Base-by-base conservation (phyloP, 1,140 invertebrate species). In the Drosophila bifasciata region DNA sequence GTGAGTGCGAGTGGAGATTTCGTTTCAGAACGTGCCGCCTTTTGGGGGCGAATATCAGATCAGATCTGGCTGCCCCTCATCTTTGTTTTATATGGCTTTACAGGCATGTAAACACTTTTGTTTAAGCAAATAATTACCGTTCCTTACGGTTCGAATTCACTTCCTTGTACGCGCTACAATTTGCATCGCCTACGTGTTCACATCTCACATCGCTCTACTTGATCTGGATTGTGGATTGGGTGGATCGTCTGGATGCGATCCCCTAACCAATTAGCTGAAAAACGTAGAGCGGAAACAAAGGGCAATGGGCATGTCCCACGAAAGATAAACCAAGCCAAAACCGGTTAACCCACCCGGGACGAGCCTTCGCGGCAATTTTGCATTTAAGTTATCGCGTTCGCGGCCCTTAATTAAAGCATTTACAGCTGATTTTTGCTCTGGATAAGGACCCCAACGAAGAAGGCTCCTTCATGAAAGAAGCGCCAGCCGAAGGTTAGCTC, bases 331-430 rank as follows among this genome's bases (percentile, higher is more conserved):
- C 13, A 15, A 28, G 32, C 32, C 32, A 25, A 36, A 84, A 86
- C 81, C 77, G 32, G 81, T 86, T n/a, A 48, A 41, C 15, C 28
- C 40, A 36, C 32, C 8, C 56, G 45, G 46, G 72, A 86, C 80
- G 81, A 80, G 81, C 77, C 81, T 74, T 84, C 81, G 61, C 57
- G 45, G 68, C 69, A 55, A 53, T 86, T 85, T 76, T 49, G 63
- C 28, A 60, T 63, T 80, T 61, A 81, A 86, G 68, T 86, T 86
- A 84, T 86, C 72, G 80, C 83, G 67, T 81, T 57, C 74, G n/a
- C 36, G 68, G 57, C 53, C 83, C 69, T 81, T 81, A 86, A 86
- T 86, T 86, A 78, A 86, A 67, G 77, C 63, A 68, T 68, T 86
- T 86, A 88, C 81, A 86, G 68, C 83, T 61, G 83, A 88, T 86